These are phyloP conservation scores for Drosophila nigricruria DNA, from an alignment of 2,888 invertebrate genomes.

Conservation along the genomic window DNA sequence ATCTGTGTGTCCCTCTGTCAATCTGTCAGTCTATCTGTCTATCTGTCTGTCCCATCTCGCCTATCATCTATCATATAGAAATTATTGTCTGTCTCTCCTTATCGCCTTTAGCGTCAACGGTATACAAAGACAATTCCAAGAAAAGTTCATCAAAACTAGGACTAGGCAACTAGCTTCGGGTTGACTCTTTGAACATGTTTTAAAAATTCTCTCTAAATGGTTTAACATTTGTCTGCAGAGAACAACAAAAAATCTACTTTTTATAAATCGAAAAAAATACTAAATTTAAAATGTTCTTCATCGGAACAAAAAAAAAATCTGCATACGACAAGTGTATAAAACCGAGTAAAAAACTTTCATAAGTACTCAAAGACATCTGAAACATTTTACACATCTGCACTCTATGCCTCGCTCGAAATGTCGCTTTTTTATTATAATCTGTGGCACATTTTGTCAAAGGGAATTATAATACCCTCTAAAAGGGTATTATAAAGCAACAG, in stretches of 20 bases:
- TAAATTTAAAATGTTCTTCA: background rate
- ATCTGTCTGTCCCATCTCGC: no score
- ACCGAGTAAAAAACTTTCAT: background rate
- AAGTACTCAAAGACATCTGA: background rate
- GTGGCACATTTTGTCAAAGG: slow-evolving; percentile 3
- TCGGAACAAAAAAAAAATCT: background rate
- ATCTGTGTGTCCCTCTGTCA: background rate
- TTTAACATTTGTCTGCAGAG: background rate
- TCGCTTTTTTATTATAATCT: slow-evolving; percentile 4
- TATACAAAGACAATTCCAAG: background rate
- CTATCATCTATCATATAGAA: no score
- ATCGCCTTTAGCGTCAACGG: no score
- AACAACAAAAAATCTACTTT: background rate
- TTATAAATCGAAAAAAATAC: background rate
- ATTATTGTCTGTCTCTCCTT: no score
- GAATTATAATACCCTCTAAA: slow-evolving; percentile 3
- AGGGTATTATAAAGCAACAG: slow-evolving; percentile 15
- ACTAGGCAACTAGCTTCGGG: background rate
- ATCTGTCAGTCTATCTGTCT: background rate
- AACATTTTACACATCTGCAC: background rate
- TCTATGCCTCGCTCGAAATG: background rate
- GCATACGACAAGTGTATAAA: background rate
- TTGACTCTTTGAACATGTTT: background rate
- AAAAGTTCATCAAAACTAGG: background rate
- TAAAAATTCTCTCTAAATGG: background rate